phyloP scores from a whole-genome alignment of 2,888 invertebrate species.

The Frankliniella intonsa region DNA sequence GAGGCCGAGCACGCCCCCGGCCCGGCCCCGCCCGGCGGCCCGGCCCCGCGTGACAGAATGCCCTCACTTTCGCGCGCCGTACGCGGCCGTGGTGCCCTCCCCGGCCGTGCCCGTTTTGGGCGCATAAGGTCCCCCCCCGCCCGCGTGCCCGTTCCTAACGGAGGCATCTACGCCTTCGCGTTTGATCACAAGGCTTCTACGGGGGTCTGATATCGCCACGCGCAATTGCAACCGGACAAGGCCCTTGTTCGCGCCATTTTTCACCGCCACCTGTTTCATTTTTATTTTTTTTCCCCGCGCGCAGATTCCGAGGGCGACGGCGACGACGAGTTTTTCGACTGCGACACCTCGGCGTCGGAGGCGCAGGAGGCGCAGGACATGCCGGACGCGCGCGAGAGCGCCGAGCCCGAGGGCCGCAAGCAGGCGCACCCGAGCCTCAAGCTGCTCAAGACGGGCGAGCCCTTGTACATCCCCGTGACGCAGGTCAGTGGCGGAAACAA shows the following conservation, averaged over 20 bases:
- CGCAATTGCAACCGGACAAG: too few relatives aligned
- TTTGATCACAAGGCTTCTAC: too few relatives aligned
- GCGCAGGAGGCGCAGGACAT: conserved; percentile 18
- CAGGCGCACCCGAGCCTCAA: conserved; percentile 62
- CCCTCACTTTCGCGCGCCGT: neutral
- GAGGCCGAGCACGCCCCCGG: neutral
- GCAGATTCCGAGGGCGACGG: conserved; percentile 45
- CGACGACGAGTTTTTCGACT: conserved; percentile 79
- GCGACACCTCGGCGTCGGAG: conserved; percentile 51
- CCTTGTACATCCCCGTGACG: conserved; percentile 74
- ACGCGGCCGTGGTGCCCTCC: neutral
- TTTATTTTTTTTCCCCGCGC: neutral
- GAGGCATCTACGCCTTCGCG: too few relatives aligned
- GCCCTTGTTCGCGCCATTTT: too few relatives aligned
- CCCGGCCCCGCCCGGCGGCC: neutral
- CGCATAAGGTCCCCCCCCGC: too few relatives aligned
- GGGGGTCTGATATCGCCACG: too few relatives aligned
- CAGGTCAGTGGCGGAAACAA: conserved; percentile 47
- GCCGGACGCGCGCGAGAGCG: neutral
- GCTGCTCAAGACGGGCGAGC: conserved; percentile 63
- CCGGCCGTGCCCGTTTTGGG: neutral
- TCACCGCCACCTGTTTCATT: neutral
- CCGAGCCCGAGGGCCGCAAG: conserved; percentile 61
- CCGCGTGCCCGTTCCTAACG: too few relatives aligned
- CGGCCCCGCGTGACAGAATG: neutral